Evolutionary conservation across 2,888 invertebrate species (phyloP), one percentile per base, ranked within the genome.

Genomic region (Orthosia incerta): DNA sequence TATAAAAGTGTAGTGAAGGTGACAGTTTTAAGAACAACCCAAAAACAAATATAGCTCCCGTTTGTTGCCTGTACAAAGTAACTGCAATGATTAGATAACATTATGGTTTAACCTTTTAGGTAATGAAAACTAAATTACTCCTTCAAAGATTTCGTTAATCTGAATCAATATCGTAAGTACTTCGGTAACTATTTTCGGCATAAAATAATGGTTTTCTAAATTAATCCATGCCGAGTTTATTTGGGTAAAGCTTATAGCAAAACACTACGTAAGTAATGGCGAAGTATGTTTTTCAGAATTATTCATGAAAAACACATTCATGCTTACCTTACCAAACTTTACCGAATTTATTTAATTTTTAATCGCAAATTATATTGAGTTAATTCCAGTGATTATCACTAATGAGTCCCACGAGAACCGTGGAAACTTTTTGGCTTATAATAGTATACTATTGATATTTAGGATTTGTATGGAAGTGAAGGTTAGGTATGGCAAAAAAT

Each of bases 1-100:
- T 60, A 23, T 16, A 53, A 57, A 64, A 80, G 84, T 84, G 84
- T 57, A 67, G 81, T 83, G 73, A 56, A 64, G 26, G 72, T 83
- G 79, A 70, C 48, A 11, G 11, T 48, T 72, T 39, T 23, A 39
- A 56, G 11, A 48, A 69, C 23, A 55, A 50, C n/a, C n/a, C 18
- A 50, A 50, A 56, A 39, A n/a, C 5, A 45, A 55, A 57, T 39
- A 59, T 5, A n/a, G n/a, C 57, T 45, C 4, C 15, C 3, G 55
- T 71, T 65, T 74, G 63, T 59, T 65, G 74, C 45, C 67, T 74
- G 59, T 68, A 20, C 56, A 50, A 45, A 63, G 16, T 60, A 57
- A 55, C 26, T 67, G 55, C 48, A 56, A 59, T 57, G 53, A 64
- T 83, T 74, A 74, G 53, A 72, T 72, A 76, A 72, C 53, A 63